Evolutionary conservation across 2,888 invertebrate species (phyloP).

Genomic region (Brachypterus glaber): DNA sequence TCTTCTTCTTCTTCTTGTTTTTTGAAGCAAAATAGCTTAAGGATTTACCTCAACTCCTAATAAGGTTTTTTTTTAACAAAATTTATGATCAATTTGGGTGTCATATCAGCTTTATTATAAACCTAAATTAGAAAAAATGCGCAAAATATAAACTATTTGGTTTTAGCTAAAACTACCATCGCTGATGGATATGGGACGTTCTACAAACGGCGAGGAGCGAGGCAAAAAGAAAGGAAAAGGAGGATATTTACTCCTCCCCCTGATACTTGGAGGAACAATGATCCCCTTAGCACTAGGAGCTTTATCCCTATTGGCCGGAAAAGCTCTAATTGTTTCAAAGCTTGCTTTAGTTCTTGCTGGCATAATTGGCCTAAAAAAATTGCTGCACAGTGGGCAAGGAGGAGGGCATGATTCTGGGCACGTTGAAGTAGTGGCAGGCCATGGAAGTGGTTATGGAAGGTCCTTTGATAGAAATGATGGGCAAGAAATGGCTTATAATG

Average conservation of each 20-base stretch:
- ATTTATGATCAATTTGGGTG: too few relatives aligned
- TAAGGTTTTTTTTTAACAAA: too few relatives aligned
- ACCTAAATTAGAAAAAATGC: too few relatives aligned
- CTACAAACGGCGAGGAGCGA: conserved; percentile 50
- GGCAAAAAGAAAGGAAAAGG: conserved; percentile 64
- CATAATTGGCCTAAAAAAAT: conserved; percentile 77
- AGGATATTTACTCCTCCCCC: conserved; percentile 65
- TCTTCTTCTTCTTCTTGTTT: too few relatives aligned
- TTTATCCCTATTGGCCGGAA: conserved; percentile 71
- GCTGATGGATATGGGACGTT: conserved; percentile 52
- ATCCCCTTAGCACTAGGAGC: conserved; percentile 76
- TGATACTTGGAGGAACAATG: conserved; percentile 70
- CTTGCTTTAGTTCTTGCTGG: conserved; percentile 72
- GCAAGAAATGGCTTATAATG: conserved; percentile 53
- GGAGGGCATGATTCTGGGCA: conserved; percentile 54
- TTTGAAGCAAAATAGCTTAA: too few relatives aligned
- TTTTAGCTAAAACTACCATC: conserved; percentile 65
- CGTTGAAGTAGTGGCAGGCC: conserved; percentile 58
- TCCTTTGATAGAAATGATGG: conserved; percentile 43
- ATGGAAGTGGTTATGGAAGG: conserved; percentile 66
- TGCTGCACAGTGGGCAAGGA: conserved; percentile 55
- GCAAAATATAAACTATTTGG: too few relatives aligned
- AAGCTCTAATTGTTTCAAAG: conserved; percentile 77
- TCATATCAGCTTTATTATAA: too few relatives aligned
- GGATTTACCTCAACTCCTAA: too few relatives aligned